Evolutionary conservation across 2,113 vertebrate species (phyloP).

Genomic region (Trachemys scripta): DNA sequence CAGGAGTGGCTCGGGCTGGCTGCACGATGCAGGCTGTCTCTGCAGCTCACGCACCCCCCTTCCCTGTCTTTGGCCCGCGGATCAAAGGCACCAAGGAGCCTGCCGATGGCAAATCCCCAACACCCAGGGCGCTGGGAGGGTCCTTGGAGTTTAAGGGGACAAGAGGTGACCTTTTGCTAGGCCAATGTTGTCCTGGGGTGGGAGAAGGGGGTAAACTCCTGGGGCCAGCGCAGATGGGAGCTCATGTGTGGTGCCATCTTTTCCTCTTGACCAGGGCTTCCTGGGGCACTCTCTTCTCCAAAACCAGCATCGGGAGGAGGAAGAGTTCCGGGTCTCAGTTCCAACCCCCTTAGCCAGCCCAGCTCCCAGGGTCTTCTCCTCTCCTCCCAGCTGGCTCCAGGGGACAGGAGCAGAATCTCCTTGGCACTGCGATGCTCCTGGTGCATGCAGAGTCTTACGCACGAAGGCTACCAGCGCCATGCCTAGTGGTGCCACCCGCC

Average conservation of each 20-base stretch:
- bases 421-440: background rate
- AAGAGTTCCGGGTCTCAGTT: background rate
- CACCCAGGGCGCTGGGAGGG: background rate
- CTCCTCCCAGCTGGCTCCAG: background rate
- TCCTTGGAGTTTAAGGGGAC: background rate
- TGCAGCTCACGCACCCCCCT: background rate
- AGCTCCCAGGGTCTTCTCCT: background rate
- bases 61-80: background rate
- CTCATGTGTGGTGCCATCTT: background rate
- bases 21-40: background rate
- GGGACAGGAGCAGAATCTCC: background rate
- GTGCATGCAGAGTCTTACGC: background rate
- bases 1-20: background rate
- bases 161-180: background rate
- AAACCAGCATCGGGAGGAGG: background rate
- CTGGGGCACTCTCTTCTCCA: background rate
- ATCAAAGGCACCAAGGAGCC: background rate
- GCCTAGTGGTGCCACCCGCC: too few species aligned
- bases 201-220: background rate
- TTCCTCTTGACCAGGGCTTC: background rate
- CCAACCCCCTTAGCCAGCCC: background rate
- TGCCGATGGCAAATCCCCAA: background rate
- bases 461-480: background rate
- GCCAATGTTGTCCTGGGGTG: background rate
- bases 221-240: too few species aligned